Evolutionary conservation across 2,797 vertebrate species (phyloP), one percentile per base, ranked within the genome.

Genomic region (Leptodactylus fallax): DNA sequence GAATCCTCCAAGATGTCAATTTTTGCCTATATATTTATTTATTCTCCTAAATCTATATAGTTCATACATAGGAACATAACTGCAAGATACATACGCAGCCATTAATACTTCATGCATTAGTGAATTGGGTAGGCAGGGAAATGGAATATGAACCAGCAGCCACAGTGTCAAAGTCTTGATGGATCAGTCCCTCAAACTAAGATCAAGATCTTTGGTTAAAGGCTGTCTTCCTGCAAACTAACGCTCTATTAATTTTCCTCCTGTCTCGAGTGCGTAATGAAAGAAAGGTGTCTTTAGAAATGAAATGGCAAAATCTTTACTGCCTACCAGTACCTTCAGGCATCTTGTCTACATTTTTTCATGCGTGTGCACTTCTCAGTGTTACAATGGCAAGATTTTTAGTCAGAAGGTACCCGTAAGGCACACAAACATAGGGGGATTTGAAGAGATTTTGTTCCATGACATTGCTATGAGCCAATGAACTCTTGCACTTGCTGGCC

Each of bases 361-460:
- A 97, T 95, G 97, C 96, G 93, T 97, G 96, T 97, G 96, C 97
- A 96, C 95, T 97, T 95, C 94, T 96, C 96, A 95, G 96, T 93
- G 96, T 94, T 96, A 94, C 95, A 96, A 94, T 97, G 97, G 97
- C 97, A 98, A 93, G 96, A 95, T 93, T 94, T 95, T 92, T 93
- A 95, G 95, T 95, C 95, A 94, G 91, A 96, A 96, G 92, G 92
- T 92, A 93, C 96, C 97, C 94, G 95, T 94, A 95, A 94, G 97
- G 96, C 97, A 95, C 83, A 56, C 61, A 16, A 92, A 90, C 79
- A 93, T 84, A 91, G 92, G 91, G 92, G 92, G 92, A 92, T 94
- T 93, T 85, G 91, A 94, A 92, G 94, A 94, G 94, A 93, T 84
- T 94, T 92, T 88, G 92, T 91, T 94, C 95, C 91, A 94, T 97